Percentiles rank a stretch among this genome's conserved stretches.
Conservation (phyloP, 1,140 invertebrate species). For the Brachionus rotundiformis region DNA sequence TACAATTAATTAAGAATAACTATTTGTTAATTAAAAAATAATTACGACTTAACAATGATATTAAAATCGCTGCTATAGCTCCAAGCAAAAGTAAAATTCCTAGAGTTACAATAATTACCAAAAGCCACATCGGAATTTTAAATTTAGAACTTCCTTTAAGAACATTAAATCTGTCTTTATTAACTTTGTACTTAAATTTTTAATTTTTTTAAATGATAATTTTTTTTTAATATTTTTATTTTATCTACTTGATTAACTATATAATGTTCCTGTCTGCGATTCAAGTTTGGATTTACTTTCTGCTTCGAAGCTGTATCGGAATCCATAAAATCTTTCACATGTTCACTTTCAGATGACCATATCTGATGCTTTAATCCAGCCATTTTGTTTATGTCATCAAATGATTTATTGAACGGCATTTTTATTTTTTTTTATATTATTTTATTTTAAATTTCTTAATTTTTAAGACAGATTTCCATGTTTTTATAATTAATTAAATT, state of each 20-base stretch:
- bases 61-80: not conserved
- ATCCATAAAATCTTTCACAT: not conserved
- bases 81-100: not conserved
- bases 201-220: not conserved
- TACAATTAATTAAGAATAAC: not conserved
- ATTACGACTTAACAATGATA: not conserved
- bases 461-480: not conserved
- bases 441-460: not conserved
- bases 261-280: constrained; percentile 3
- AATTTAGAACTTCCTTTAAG: not conserved
- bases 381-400: not conserved
- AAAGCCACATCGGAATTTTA: not conserved
- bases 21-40: not conserved
- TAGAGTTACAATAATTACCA: not conserved
- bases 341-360: constrained; percentile 1
- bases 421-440: not conserved
- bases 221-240: not conserved
- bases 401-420: not conserved
- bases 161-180: not conserved
- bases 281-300: constrained; percentile 13
- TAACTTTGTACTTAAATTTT: constrained; percentile 12
- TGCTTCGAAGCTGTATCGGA: not conserved
- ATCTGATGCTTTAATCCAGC: not conserved
- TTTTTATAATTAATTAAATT: not conserved
- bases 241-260: not conserved